Conservation (phyloP, 2,888 invertebrate genomes). For the Eucera pruinosa region DNA sequence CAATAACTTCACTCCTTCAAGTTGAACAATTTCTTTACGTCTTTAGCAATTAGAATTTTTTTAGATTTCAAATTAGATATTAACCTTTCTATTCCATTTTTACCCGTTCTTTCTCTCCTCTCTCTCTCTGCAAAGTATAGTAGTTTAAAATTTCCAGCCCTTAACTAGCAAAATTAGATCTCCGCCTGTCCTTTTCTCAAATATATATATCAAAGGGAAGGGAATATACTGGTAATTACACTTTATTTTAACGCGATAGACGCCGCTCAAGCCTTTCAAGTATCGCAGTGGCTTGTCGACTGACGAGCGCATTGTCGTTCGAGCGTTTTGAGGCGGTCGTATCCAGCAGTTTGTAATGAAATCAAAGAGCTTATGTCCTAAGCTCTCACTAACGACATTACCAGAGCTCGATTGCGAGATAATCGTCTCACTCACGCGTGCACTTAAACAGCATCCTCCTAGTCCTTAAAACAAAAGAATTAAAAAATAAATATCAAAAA, state of each 20-base stretch:
- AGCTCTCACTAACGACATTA: conserved; percentile 41
- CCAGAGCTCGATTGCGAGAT: conserved; percentile 36
- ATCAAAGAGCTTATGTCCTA: conserved; percentile 41
- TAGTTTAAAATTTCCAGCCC: not conserved
- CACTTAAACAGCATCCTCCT: not conserved
- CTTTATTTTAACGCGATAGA: conserved; percentile 17
- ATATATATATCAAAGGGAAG: not conserved
- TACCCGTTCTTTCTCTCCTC: not conserved
- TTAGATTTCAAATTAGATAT: no score
- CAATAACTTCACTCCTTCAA: no score
- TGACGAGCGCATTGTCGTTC: conserved; percentile 18
- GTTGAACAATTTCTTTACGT: no score
- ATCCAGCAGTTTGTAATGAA: conserved; percentile 48
- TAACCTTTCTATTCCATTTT: no score
- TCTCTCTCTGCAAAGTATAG: no score
- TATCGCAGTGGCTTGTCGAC: conserved; percentile 8
- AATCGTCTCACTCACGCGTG: conserved; percentile 20
- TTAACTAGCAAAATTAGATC: not conserved
- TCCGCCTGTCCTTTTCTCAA: not conserved
- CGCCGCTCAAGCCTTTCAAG: conserved; percentile 42
- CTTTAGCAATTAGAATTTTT: no score
- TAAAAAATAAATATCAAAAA: no score
- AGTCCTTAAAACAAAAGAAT: not conserved
- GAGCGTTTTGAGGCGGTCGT: conserved; percentile 13
- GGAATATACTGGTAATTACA: conserved; percentile 3